phyloP scores from a whole-genome alignment of 2,888 invertebrate species.

The Biston betularia region DNA sequence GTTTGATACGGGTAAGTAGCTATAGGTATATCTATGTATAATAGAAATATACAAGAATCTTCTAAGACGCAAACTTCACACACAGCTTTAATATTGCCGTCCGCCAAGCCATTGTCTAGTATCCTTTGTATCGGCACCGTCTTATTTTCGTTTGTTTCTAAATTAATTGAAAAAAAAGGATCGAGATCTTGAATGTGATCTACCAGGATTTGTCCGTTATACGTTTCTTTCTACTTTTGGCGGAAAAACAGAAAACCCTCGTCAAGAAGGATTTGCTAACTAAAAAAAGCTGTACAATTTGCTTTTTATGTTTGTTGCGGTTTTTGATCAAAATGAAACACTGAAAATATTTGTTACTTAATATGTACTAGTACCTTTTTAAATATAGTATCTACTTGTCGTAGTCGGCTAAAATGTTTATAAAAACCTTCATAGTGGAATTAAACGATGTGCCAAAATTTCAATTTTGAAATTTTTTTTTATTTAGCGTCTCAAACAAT shows the following conservation, averaged over 20 bases:
- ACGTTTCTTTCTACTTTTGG: slow-evolving; percentile 75
- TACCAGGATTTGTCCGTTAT: slow-evolving; percentile 75
- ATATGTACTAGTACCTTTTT: not conserved
- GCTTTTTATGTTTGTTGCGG: slow-evolving; percentile 78
- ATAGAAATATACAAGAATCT: not conserved
- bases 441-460: no score
- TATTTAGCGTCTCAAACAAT: no score
- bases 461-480: no score
- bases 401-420: no score
- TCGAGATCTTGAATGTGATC: slow-evolving; percentile 70
- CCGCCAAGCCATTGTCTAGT: slow-evolving; percentile 17
- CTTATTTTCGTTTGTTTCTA: slow-evolving; percentile 51
- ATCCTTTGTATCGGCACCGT: slow-evolving; percentile 24
- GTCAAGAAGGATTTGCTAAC: slow-evolving; percentile 83
- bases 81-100: slow-evolving; percentile 12
- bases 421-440: no score
- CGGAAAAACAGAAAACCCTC: slow-evolving; percentile 75
- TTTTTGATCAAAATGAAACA: slow-evolving; percentile 72
- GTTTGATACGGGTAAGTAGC: not conserved
- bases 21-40: not conserved
- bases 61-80: slow-evolving; percentile 8
- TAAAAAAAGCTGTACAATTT: slow-evolving; percentile 80
- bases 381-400: no score
- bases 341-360: slow-evolving; percentile 45
- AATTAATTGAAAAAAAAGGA: slow-evolving; percentile 65